phyloP scores from a whole-genome alignment of 2,797 vertebrate species.

The Otolemur crassicaudatus region DNA sequence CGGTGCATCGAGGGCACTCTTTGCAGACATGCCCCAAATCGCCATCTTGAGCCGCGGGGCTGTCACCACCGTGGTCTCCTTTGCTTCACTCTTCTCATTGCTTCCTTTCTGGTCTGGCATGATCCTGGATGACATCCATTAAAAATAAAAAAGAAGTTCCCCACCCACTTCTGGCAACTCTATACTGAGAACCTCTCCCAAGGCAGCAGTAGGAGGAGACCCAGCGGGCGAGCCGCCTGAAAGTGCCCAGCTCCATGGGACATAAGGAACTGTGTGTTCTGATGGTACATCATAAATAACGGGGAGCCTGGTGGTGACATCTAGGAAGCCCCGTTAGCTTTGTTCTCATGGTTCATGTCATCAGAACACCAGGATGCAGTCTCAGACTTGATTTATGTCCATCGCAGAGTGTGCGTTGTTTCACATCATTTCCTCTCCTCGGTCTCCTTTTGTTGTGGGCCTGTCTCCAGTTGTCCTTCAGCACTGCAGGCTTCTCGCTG shows the following conservation, averaged over 20 bases:
- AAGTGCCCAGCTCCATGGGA: neutral
- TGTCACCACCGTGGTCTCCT: accelerated
- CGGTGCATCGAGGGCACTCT: too few species aligned
- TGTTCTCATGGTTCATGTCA: neutral
- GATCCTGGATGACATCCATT: neutral
- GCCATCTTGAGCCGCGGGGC: accelerated
- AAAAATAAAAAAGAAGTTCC: neutral
- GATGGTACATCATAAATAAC: neutral
- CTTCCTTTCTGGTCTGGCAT: neutral
- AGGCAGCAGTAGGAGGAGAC: too few species aligned
- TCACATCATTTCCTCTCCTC: neutral
- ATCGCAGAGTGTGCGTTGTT: accelerated
- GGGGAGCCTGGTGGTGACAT: slow-evolving; percentile 45
- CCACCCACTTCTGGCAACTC: neutral
- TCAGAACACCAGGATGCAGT: neutral
- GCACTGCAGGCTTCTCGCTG: accelerated
- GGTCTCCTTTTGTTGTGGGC: neutral
- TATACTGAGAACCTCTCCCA: neutral
- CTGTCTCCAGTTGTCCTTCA: neutral
- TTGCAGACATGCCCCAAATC: accelerated
- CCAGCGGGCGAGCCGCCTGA: neutral
- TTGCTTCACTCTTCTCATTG: neutral
- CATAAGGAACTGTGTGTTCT: neutral
- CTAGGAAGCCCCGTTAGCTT: slow-evolving; percentile 11
- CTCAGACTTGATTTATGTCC: slow-evolving; percentile 23